Evolutionary conservation across 2,797 vertebrate species (phyloP).

Genomic region (Philypnodon macrostomus): DNA sequence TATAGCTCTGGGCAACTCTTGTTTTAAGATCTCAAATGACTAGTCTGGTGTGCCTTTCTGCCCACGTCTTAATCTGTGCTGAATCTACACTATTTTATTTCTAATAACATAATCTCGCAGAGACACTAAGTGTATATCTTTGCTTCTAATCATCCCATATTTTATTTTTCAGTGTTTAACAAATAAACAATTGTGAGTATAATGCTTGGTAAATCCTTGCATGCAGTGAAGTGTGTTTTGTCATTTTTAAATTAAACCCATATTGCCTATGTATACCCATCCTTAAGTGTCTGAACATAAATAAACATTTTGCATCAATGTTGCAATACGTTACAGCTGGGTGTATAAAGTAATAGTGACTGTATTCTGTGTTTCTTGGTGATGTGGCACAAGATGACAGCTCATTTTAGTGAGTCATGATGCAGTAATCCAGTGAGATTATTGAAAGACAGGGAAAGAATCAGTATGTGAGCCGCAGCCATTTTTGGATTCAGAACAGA

Average conservation of each 20-base stretch:
- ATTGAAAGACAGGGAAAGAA: constrained; percentile 11
- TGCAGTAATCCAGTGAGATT: constrained; percentile 40
- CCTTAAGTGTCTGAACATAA: no score
- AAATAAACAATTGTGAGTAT: no score
- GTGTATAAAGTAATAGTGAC: not conserved
- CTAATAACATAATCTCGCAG: no score
- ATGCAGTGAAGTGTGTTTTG: no score
- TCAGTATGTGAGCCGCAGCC: constrained; percentile 22
- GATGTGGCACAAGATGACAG: constrained; percentile 19
- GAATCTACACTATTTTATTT: constrained; percentile 16
- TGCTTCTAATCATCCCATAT: no score
- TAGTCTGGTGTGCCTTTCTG: constrained; percentile 32
- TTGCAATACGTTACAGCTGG: no score
- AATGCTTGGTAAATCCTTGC: no score
- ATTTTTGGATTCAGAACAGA: constrained; percentile 11
- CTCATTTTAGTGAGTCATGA: constrained; percentile 34
- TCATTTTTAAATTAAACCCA: no score
- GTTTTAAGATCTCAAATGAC: constrained; percentile 36
- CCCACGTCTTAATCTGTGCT: constrained; percentile 10
- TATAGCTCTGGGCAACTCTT: constrained; percentile 39
- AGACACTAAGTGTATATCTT: no score
- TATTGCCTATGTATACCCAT: no score
- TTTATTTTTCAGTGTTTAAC: no score
- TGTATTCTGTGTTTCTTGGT: constrained; percentile 1
- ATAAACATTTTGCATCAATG: no score